phyloP scores from a whole-genome alignment of 92 coral and sea anemone species.

The Palythoa caribaeorum region DNA sequence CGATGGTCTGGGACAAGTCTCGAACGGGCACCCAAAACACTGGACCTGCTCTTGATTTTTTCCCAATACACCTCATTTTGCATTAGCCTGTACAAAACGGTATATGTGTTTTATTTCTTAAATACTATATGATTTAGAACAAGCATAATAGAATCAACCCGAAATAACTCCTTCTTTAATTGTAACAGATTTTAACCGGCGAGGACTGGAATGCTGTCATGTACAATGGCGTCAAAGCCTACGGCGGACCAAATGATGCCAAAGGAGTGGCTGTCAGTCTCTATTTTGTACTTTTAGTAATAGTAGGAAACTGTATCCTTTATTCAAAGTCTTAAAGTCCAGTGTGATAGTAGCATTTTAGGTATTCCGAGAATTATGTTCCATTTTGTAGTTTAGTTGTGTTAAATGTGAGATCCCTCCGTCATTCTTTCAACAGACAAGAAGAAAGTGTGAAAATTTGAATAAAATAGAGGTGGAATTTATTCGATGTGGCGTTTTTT shows the following conservation, averaged over 20 bases:
- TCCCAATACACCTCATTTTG: too few species aligned
- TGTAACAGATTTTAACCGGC: constrained; percentile 85
- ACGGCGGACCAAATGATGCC: constrained; percentile 73
- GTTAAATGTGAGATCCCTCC: too few species aligned
- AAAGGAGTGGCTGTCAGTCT: constrained; percentile 82
- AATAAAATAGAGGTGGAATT: too few species aligned
- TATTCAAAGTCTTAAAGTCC: background rate
- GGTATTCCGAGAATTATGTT: background rate
- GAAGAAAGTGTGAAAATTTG: too few species aligned
- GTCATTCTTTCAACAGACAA: too few species aligned
- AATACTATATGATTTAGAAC: background rate
- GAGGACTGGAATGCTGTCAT: constrained; percentile 99
- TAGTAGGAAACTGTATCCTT: constrained; percentile 99
- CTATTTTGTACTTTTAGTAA: constrained; percentile 93
- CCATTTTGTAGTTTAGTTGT: background rate
- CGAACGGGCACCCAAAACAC: too few species aligned
- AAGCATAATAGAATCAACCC: too few species aligned
- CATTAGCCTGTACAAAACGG: too few species aligned
- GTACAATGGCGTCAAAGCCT: constrained; percentile 86
- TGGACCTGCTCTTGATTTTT: too few species aligned
- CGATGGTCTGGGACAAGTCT: too few species aligned
- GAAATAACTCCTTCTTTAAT: background rate
- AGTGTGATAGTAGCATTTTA: background rate
- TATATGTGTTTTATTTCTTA: too few species aligned
- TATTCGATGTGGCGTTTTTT: too few species aligned